Base-by-base conservation (phyloP, 2,113 vertebrate species). In the Ammodytes dubius region DNA sequence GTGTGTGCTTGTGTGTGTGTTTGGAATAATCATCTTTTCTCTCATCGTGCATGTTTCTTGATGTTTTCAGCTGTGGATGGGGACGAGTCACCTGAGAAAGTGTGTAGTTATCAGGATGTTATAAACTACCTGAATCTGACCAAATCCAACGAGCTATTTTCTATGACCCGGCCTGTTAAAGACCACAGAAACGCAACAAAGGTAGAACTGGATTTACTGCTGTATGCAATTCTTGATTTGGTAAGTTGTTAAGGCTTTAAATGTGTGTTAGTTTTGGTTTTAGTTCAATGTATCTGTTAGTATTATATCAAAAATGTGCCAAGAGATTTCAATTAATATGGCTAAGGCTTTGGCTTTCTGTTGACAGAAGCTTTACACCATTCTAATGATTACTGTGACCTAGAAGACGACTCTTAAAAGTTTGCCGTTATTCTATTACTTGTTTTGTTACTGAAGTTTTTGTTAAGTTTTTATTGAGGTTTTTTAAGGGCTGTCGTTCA, bases 171-270 rank as follows among this genome's bases (percentile, higher is more conserved):
- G 14, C 92, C 92, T 4, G 89, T 89, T 8, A 67, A 66, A 67
- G 40, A 87, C 69, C 10, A 19, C 54, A 7, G 5, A 9, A 19
- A 56, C 2, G 7, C 54, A 10, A 89, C 90, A 0, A 2, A 45
- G 2, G 68, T 93, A 0, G 4, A 27, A 2, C 19, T 93, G 54
- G 68, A 89, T 0, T 6, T 92, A 0, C 46, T 45, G 8, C 14
- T 93, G 2, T 83, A 84, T 9, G 87, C 86, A 17, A 93, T 94
- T 5, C 65, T 94, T 11, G 90, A 91, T 57, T 80, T 94, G 91
- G 92, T 90, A 40, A 83, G 89, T 78, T 53, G 50, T 52, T 15
- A 17, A 53, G n/a, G 6, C 5, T n/a, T n/a, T n/a, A n/a, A n/a
- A n/a, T 53, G 2, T n/a, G 0, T 53, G 14, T 6, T 7, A 53